Evolutionary conservation across 2,888 invertebrate species (phyloP), one percentile per base, ranked within the genome.

Genomic region (Helobdella robusta): DNA sequence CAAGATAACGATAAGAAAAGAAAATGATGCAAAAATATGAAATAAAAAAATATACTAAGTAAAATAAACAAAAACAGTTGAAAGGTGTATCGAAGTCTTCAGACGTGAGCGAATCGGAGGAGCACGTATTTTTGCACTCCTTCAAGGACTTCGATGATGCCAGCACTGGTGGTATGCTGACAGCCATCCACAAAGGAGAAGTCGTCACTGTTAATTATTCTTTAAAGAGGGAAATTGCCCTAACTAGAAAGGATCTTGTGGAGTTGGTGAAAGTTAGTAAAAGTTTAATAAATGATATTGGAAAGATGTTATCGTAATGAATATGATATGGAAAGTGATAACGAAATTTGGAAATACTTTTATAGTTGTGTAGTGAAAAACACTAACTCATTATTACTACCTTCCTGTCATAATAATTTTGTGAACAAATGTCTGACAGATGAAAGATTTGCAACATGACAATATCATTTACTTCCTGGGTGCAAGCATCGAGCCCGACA

Each of bases 391-490:
- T n/a, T n/a, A n/a, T n/a, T n/a, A n/a, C n/a, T n/a, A n/a, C n/a
- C n/a, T n/a, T n/a, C n/a, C n/a, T n/a, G n/a, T n/a, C n/a, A n/a
- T n/a, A n/a, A n/a, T n/a, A n/a, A n/a, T n/a, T n/a, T n/a, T n/a
- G n/a, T n/a, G n/a, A n/a, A n/a, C n/a, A n/a, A 50, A 50, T 50
- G 6, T 11, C 6, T 20, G 15, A 8, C 52, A 61, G 61, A 61
- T 61, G 61, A 61, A 46, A 18, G 61, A 61, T 23, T 36, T 61
- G 23, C 61, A 61, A 1, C 61, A 61, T 30, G 61, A 61, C 46
- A 61, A 61, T 32, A 28, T 61, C 2, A 30, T 44, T 11, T 28
- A 34, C 18, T 61, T 61, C 46, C 5, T 61, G 28, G 61, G 61
- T n/a, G 61, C 61, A 15, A 46, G 61, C 28, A 20, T 44, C 4